Evolutionary conservation across 2,888 invertebrate species (phyloP), one percentile per base, ranked within the genome.

Genomic region (Merodon equestris): DNA sequence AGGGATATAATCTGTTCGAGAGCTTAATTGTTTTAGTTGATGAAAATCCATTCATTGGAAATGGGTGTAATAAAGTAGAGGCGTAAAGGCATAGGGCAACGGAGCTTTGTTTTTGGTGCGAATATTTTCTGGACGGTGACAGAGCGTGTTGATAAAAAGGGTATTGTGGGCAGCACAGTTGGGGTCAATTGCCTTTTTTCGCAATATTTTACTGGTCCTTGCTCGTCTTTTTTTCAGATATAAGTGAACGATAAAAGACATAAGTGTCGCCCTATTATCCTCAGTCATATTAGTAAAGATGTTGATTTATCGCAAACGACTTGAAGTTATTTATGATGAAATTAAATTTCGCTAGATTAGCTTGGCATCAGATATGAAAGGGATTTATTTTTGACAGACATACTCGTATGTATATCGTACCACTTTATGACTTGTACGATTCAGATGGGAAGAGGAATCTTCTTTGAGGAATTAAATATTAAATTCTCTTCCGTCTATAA

Each of bases 11-110:
- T 77, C 77, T 73, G 57, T 61, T 63, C 7, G 51, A 77, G 57
- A 17, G 73, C 73, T 77, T 77, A 77, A 77, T 77, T 77, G 73
- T 77, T 73, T 77, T 67, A 73, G 67, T 77, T 77, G 77, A 77
- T 77, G 77, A 77, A 77, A 77, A 73, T 73, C 57, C 73, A 73
- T 77, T 73, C 73, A 77, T 77, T 63, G 77, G 73, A 77, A 77
- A 77, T 77, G 77, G 63, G 61, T 61, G 53, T 67, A 77, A 77
- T 77, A 73, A 67, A 61, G 57, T 51, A 40, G 70, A 61, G 58
- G 45, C 60, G 56, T 27, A 27, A 27, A 7, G 27, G 27, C 27
- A 4, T 27, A 7, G 27, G 27, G 27, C 7, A 27, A 27, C 7
- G 27, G 27, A 27, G 27, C 58, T 56, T 40, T 47, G 27, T 50